phyloP scores from a whole-genome alignment of 2,888 invertebrate genomes.

The Zelleria hepariella region DNA sequence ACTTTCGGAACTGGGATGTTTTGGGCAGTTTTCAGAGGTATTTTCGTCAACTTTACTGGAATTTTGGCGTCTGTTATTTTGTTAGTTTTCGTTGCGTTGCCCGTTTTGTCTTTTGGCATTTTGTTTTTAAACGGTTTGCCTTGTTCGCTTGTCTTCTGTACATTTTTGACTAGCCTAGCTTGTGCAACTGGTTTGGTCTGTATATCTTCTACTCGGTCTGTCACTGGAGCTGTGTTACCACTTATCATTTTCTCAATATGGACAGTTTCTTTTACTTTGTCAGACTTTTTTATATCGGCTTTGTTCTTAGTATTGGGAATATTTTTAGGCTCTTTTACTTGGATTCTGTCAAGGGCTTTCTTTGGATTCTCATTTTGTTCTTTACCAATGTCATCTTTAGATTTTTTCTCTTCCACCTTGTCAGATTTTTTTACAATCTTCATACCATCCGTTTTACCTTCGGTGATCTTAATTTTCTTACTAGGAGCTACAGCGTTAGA shows the following conservation, averaged over 20 bases:
- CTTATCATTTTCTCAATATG: neutral
- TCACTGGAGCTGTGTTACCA: neutral
- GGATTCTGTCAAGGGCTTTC: neutral
- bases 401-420: neutral
- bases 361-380: neutral
- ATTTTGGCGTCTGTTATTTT: neutral
- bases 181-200: too few relatives aligned
- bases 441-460: constrained; percentile 9
- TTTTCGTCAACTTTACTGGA: neutral
- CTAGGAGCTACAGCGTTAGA: neutral
- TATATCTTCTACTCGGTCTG: too few relatives aligned
- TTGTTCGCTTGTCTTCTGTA: neutral
- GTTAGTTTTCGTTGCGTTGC: neutral
- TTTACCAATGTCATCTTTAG: neutral
- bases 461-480: constrained; percentile 4
- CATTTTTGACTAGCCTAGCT: neutral
- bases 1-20: neutral
- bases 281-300: neutral
- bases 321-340: neutral
- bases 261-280: constrained; percentile 9
- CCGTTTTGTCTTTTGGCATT: neutral
- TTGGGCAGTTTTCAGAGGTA: neutral
- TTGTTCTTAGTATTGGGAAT: constrained; percentile 5
- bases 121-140: neutral
- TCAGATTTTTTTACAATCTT: neutral